Conservation (phyloP, 1,140 invertebrate species). For the Penaeus vannamei region DNA sequence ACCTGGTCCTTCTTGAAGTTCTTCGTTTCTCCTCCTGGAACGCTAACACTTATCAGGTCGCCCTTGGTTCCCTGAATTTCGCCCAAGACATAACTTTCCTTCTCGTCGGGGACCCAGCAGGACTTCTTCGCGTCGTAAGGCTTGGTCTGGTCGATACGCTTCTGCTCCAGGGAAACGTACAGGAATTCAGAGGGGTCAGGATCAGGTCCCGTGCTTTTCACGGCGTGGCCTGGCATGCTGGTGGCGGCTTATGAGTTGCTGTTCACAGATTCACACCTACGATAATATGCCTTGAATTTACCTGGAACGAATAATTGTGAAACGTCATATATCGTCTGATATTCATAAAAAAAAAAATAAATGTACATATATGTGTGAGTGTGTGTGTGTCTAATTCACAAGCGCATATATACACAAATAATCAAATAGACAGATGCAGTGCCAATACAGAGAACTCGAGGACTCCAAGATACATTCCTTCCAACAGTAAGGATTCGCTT, state of each 20-base stretch:
- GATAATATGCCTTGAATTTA: not conserved
- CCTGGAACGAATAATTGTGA: not conserved
- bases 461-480: too few relatives aligned
- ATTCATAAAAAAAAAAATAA: too few relatives aligned
- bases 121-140: conserved; percentile 60
- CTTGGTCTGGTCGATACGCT: conserved; percentile 52
- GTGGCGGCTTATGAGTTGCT: conserved; percentile 22
- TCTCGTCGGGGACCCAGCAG: conserved; percentile 61
- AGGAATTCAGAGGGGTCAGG: conserved; percentile 58
- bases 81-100: conserved; percentile 56
- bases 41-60: conserved; percentile 39
- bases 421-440: too few relatives aligned
- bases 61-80: conserved; percentile 63
- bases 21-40: conserved; percentile 48
- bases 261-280: conserved; percentile 19
- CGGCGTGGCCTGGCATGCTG: conserved; percentile 57
- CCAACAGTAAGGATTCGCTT: too few relatives aligned
- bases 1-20: conserved; percentile 57
- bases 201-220: conserved; percentile 57
- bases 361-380: too few relatives aligned
- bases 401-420: not conserved
- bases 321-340: not conserved
- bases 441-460: too few relatives aligned
- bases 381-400: not conserved
- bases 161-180: conserved; percentile 57